phyloP scores from a whole-genome alignment of 2,888 invertebrate species.

The Chromoteleia sp. region DNA sequence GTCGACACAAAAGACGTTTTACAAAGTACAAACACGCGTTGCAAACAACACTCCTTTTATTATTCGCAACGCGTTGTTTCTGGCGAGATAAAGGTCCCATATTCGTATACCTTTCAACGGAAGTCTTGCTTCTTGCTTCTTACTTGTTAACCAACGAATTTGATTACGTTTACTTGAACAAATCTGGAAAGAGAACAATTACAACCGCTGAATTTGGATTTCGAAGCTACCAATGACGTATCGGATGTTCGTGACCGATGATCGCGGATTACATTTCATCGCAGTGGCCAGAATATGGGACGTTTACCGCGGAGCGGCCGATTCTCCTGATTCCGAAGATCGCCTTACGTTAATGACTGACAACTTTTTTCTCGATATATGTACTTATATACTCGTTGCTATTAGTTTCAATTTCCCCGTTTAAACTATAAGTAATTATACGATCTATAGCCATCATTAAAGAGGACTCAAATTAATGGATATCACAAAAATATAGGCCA shows the following conservation, averaged over 20 bases:
- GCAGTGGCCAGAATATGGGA: too few species aligned
- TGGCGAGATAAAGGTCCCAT: not conserved
- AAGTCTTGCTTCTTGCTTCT: too few species aligned
- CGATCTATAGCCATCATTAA: constrained; percentile 78
- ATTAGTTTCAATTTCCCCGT: constrained; percentile 45
- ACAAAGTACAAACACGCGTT: not conserved
- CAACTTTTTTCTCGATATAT: constrained; percentile 46
- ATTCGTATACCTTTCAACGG: not conserved
- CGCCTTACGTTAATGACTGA: not conserved
- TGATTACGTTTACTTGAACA: too few species aligned
- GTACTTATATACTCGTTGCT: constrained; percentile 29
- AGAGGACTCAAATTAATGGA: constrained; percentile 50
- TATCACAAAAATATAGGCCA: constrained; percentile 65
- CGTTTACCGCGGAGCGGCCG: too few species aligned
- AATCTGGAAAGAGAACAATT: too few species aligned
- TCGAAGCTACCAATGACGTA: too few species aligned
- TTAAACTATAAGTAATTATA: constrained; percentile 75
- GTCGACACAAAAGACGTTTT: constrained; percentile 9
- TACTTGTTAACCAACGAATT: too few species aligned
- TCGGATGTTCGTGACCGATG: too few species aligned
- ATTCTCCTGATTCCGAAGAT: too few species aligned
- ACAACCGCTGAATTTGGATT: too few species aligned
- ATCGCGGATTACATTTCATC: too few species aligned
- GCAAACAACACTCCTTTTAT: not conserved
- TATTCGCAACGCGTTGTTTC: not conserved